These are phyloP conservation scores for Andrena hattorfiana DNA, from an alignment of 2,888 invertebrate species.

Conservation along the genomic window DNA sequence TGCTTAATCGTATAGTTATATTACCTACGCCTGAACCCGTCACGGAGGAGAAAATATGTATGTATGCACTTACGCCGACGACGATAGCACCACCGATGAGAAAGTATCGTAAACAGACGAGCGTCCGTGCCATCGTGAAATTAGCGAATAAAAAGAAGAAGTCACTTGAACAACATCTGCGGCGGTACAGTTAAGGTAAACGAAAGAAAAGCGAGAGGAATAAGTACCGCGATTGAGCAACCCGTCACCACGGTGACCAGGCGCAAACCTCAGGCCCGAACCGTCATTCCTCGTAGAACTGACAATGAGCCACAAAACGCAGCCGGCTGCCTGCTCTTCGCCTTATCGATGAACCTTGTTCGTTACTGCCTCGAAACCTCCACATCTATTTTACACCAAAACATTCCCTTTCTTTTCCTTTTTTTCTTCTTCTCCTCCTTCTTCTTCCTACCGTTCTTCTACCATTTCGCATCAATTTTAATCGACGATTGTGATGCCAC, in stretches of 20 bases:
- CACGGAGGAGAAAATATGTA: slow-evolving; percentile 3
- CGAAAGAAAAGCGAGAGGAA: neutral
- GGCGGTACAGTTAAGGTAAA: neutral
- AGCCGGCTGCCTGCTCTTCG: neutral
- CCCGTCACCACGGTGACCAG: slow-evolving; percentile 58
- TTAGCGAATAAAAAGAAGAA: slow-evolving; percentile 10
- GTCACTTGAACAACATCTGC: slow-evolving; percentile 34
- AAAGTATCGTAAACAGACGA: slow-evolving; percentile 76
- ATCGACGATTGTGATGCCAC: neutral
- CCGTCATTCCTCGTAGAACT: slow-evolving; percentile 44
- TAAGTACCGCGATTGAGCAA: slow-evolving; percentile 2
- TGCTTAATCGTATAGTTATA: neutral
- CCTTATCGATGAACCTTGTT: slow-evolving; percentile 31
- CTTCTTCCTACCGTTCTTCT: neutral
- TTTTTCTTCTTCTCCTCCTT: neutral
- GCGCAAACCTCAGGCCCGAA: slow-evolving; percentile 48
- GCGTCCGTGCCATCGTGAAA: slow-evolving; percentile 71
- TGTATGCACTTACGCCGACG: slow-evolving; percentile 75
- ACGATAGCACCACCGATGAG: slow-evolving; percentile 75
- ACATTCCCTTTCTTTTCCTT: neutral
- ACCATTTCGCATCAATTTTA: neutral
- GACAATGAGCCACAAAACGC: slow-evolving; percentile 26
- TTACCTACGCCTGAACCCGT: neutral
- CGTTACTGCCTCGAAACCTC: neutral
- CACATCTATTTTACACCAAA: neutral